Evolutionary conservation across 2,797 vertebrate species (phyloP).

Genomic region (Psittacula echo): DNA sequence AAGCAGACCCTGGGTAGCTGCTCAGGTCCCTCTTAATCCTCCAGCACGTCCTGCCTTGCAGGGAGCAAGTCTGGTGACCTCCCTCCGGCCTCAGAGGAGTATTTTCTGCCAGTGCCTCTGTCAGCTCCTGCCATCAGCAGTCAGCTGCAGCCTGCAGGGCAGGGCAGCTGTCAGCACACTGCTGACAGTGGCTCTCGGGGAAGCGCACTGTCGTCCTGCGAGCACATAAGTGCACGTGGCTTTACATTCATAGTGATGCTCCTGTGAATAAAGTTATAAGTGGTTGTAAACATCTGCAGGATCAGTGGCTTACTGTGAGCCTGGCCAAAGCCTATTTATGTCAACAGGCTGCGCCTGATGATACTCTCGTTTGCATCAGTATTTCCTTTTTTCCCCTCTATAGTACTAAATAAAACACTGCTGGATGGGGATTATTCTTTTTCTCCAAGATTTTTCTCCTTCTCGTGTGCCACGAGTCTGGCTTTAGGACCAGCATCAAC

Average conservation of each 20-base stretch:
- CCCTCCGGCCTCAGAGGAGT: slow-evolving; percentile 25
- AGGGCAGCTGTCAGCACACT: background rate
- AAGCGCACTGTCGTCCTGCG: background rate
- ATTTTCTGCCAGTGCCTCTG: slow-evolving; percentile 43
- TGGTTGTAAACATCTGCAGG: background rate
- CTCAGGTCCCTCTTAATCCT: slow-evolving; percentile 27
- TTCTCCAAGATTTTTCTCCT: background rate
- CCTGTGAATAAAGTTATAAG: slow-evolving; percentile 17
- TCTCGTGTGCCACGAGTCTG: background rate
- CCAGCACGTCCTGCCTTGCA: slow-evolving; percentile 37
- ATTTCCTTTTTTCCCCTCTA: background rate
- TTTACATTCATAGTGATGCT: background rate
- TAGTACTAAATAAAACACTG: background rate
- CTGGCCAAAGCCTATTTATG: slow-evolving; percentile 20
- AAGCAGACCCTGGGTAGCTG: background rate
- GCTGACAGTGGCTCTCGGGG: background rate
- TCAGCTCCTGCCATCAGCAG: slow-evolving; percentile 56
- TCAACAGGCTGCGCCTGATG: background rate
- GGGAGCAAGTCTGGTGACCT: slow-evolving; percentile 42
- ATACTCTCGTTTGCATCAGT: background rate
- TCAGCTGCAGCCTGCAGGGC: background rate
- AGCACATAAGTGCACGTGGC: background rate
- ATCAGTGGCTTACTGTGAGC: background rate
- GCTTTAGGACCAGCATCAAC: background rate
- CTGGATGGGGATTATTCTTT: background rate